Conservation (phyloP, 2,113 vertebrate genomes). For the Xenopus laevis region DNA sequence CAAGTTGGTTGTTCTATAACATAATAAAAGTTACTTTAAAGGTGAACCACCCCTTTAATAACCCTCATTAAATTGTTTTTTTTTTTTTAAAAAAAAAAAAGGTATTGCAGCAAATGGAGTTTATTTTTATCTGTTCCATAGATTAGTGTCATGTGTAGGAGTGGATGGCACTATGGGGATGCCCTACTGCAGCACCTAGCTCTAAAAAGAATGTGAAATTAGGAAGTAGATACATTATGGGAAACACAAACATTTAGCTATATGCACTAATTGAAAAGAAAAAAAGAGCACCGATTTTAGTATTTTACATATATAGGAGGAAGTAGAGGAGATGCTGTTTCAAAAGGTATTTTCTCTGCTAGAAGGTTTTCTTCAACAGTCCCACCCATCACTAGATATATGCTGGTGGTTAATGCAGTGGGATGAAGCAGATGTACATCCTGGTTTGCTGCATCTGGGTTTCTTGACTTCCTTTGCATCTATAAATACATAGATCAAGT, state of each 20-base stretch:
- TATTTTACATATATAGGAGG: constrained; percentile 11
- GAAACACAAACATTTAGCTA: background rate
- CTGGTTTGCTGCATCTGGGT: constrained; percentile 25
- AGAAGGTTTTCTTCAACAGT: constrained; percentile 22
- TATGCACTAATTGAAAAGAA: background rate
- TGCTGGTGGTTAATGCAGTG: constrained; percentile 13
- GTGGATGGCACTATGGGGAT: background rate
- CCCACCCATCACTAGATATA: constrained; percentile 17
- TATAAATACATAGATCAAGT: constrained; percentile 15
- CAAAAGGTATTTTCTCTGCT: constrained; percentile 31
- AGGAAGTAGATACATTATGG: constrained; percentile 27
- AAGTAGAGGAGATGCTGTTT: constrained; percentile 22
- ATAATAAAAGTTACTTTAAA: too few species aligned
- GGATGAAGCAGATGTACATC: constrained; percentile 10
- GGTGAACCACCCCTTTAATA: too few species aligned
- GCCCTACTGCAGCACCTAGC: constrained; percentile 1
- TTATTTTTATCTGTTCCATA: too few species aligned
- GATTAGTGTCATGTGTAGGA: background rate
- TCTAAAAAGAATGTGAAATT: constrained; percentile 26
- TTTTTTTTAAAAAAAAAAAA: too few species aligned
- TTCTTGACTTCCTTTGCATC: constrained; percentile 8
- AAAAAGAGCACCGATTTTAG: constrained; percentile 20
- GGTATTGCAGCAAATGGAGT: too few species aligned
- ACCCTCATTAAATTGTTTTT: too few species aligned
- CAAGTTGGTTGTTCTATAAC: too few species aligned